These are phyloP conservation scores for Camponotus fellah DNA, from an alignment of 2,888 invertebrate species.

Conservation along the genomic window DNA sequence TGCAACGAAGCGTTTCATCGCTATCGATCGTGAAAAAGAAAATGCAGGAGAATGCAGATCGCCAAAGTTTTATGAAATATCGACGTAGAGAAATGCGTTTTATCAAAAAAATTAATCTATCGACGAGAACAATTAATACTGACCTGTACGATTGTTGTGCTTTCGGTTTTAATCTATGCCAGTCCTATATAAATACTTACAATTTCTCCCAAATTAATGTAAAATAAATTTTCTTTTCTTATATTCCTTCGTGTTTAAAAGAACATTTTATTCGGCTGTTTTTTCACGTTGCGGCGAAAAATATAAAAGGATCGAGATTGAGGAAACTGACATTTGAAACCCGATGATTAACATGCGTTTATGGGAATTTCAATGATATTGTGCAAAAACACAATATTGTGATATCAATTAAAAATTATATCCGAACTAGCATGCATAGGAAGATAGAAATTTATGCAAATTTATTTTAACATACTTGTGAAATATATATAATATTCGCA, in stretches of 20 bases:
- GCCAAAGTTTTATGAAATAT: constrained; percentile 39
- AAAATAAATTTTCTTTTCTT: neutral
- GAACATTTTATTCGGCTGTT: constrained; percentile 31
- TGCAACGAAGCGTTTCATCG: constrained; percentile 36
- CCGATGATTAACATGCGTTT: constrained; percentile 13
- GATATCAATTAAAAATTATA: constrained; percentile 10
- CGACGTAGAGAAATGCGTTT: constrained; percentile 6
- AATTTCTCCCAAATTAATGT: neutral
- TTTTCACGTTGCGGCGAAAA: constrained; percentile 36
- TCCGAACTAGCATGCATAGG: neutral
- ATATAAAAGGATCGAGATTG: neutral
- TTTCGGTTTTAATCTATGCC: neutral
- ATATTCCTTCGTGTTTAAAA: neutral
- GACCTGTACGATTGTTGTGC: neutral
- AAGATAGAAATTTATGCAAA: neutral
- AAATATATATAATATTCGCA: neutral
- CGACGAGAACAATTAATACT: constrained; percentile 13
- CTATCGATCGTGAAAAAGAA: constrained; percentile 7
- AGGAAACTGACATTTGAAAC: constrained; percentile 9
- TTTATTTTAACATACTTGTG: constrained; percentile 10
- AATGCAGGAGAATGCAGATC: neutral
- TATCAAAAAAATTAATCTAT: constrained; percentile 26
- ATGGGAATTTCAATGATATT: constrained; percentile 18
- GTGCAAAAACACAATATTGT: neutral
- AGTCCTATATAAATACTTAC: neutral